A percentile compares a stretch with the other conserved stretches of the same genome.
phyloP scores from a whole-genome alignment of 2,888 invertebrate species.

The Autographa gamma region DNA sequence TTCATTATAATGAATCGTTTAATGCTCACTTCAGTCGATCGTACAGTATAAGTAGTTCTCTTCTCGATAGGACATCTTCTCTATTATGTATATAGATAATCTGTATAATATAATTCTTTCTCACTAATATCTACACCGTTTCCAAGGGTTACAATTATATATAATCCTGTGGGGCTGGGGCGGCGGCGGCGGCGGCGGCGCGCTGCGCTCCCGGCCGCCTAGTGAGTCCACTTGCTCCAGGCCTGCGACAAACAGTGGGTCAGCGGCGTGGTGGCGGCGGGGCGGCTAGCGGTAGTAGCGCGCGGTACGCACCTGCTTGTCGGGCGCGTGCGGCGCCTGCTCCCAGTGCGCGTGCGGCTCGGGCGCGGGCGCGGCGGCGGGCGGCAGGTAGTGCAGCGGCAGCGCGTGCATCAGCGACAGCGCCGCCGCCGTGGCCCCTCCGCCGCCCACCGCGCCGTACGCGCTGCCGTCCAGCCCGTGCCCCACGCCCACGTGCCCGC shows the following conservation, averaged over 20 bases:
- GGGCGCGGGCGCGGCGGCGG: constrained; percentile 69
- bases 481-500: constrained; percentile 47
- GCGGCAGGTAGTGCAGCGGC: constrained; percentile 84
- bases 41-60: constrained; percentile 84
- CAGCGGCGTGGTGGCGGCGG: constrained; percentile 11
- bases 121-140: constrained; percentile 89
- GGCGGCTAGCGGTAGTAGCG: not conserved
- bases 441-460: constrained; percentile 54
- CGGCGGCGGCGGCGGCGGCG: constrained; percentile 59
- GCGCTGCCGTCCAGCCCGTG: constrained; percentile 54
- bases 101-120: constrained; percentile 88
- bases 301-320: constrained; percentile 72
- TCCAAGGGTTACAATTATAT: constrained; percentile 85
- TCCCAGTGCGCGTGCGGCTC: constrained; percentile 77
- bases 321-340: constrained; percentile 71
- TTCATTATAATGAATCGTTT: constrained; percentile 81
- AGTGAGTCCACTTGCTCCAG: constrained; percentile 88
- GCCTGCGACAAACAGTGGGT: constrained; percentile 68
- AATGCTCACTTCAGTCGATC: constrained; percentile 85
- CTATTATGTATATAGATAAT: constrained; percentile 88
- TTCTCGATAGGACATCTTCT: constrained; percentile 86
- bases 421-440: constrained; percentile 67
- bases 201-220: constrained; percentile 67
- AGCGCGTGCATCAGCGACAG: constrained; percentile 84
- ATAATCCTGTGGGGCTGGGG: constrained; percentile 76